Base-by-base conservation (phyloP, 2,888 invertebrate species). In the Coelopa pilipes region DNA sequence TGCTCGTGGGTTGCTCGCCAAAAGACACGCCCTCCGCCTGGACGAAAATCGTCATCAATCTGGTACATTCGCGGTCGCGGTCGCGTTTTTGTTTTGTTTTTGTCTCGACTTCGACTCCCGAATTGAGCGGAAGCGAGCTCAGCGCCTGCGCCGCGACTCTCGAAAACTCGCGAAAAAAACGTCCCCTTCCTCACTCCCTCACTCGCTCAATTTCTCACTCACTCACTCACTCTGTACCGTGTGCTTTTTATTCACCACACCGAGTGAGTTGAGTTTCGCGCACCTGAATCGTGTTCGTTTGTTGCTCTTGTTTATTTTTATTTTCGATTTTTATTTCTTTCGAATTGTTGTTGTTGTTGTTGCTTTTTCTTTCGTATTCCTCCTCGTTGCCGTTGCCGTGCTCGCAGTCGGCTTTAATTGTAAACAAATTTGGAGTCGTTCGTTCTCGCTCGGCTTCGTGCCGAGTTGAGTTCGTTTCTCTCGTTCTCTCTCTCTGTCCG, bases 31-130 rank as follows among this genome's bases (percentile, higher is more conserved):
- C 83, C 83, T 34, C 80, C 78, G 63, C 79, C 78, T 24, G 81
- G 81, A 55, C 80, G 82, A 75, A 82, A 82, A 70, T 82, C 82
- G 70, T 83, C 82, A 72, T 83, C 83, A 70, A 83, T 80, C 80
- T 82, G 81, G 76, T 83, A 83, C 83, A 83, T 83, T 46, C 74
- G 70, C 21, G 45, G 46, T 1, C 24, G 15, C 49, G 50, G 19
- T 5, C 24, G 49, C 7, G 7, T 60, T 46, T 60, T 50, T 46
- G 55, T 65, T 9, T 11, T 11, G 10, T 46, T 63, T 17, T 12
- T 7, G 10, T 17, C n/a, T 45, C 34, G 7, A 47, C 3, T 60
- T 19, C 34, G 15, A 7, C 17, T 63, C 10, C 17, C 46, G 17
- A 46, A 17, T 24, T 45, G 46, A 34, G 34, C 34, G 46, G 5